Evolutionary conservation across 2,113 vertebrate genomes (phyloP), one percentile per base, ranked within the genome.

Genomic region (Scomber scombrus): DNA sequence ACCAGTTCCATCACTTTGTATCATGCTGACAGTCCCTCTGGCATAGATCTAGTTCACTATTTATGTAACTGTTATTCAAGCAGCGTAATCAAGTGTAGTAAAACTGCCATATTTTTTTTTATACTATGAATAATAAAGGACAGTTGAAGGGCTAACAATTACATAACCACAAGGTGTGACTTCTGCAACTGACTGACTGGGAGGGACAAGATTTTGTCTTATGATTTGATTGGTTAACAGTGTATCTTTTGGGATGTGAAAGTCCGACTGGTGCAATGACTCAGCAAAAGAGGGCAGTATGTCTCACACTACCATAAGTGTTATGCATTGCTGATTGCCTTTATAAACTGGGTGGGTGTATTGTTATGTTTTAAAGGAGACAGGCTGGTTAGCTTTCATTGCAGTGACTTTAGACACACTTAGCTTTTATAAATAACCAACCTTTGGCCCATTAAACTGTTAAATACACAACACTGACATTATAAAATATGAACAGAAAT

Each of bases 31-130:
- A 21, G 80, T 76, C 84, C 71, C 84, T 64, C 85, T 79, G 82
- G 74, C 86, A 23, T 93, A 82, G 76, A 88, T 89, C 79, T 87
- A 75, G 81, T 78, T 91, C 84, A 89, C 88, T 85, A 80, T 89
- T 90, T 90, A 84, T 89, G 82, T 89, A 87, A 89, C 86, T 81
- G 85, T 82, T 88, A 84, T 91, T 84, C 67, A 83, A 84, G 85
- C 85, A 82, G 90, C 78, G 87, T 90, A 86, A 90, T 85, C 77
- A 76, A 84, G 79, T 89, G 81, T 87, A 77, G 79, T 87, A 67
- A 85, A 80, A 75, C 3, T 1, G 74, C 88, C 75, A 86, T 88
- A 91, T 90, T 85, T 65, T 74, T 77, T 68, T 86, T n/a, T 45
- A 45, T 11, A 69, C 13, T 34, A 65, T n/a, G 0, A 31, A 40